phyloP scores from a whole-genome alignment of 2,113 vertebrate genomes.

The Hepsetus odoe region DNA sequence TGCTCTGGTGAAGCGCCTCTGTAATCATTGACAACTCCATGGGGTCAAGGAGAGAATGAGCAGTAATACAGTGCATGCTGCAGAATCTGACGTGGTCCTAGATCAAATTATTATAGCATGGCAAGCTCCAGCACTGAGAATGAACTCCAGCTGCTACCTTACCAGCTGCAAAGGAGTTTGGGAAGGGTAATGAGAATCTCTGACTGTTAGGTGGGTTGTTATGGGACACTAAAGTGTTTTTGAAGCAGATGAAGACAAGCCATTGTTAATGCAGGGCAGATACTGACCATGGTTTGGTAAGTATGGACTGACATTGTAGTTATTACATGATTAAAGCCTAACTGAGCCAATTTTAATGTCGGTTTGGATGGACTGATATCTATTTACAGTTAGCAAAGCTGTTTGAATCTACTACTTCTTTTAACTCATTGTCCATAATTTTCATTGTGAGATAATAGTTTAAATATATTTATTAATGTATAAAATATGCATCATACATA shows the following conservation, averaged over 20 bases:
- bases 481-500: no score
- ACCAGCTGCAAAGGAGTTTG: constrained; percentile 54
- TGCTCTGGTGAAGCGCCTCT: constrained; percentile 15
- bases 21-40: constrained; percentile 20
- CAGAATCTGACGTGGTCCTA: constrained; percentile 66
- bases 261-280: constrained; percentile 19
- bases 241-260: constrained; percentile 38
- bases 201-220: not conserved
- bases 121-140: constrained; percentile 67
- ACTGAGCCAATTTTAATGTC: not conserved
- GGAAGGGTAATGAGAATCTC: constrained; percentile 26
- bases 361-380: constrained; percentile 3
- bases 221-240: constrained; percentile 22
- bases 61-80: constrained; percentile 74
- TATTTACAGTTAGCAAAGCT: not conserved
- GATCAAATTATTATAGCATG: constrained; percentile 70
- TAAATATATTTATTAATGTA: no score
- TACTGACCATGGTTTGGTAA: constrained; percentile 34
- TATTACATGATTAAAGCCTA: not conserved
- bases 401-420: not conserved
- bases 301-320: constrained; percentile 23
- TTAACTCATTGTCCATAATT: not conserved
- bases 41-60: constrained; percentile 61
- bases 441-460: no score
- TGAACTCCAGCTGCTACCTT: constrained; percentile 68